A percentile compares a stretch with the other conserved stretches of the same genome.
Conservation (phyloP, 30 jellyfish, hydroid and myxozoan species). For the Phacellophora camtschatica region DNA sequence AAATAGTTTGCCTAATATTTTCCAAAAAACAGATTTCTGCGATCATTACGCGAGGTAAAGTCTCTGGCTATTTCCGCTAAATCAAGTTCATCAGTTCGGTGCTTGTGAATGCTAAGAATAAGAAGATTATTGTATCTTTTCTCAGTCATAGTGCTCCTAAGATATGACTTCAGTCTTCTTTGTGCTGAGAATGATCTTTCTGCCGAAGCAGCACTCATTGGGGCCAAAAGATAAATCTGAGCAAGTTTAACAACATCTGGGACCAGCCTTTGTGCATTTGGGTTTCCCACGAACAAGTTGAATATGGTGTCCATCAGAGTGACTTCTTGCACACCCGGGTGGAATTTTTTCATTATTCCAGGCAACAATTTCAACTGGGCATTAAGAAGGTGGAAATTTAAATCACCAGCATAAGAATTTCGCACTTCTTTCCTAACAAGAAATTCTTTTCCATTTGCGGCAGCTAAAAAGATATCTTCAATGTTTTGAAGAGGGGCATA, state of each 20-base stretch:
- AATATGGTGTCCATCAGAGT: slow-evolving; percentile 23
- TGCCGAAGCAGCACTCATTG: slow-evolving; percentile 33
- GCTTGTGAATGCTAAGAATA: slow-evolving; percentile 20
- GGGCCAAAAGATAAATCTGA: slow-evolving; percentile 35
- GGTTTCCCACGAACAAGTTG: background rate
- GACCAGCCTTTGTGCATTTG: background rate
- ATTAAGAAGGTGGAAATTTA: background rate
- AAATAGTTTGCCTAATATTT: background rate
- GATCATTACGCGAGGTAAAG: background rate
- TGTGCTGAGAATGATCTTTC: slow-evolving; percentile 31
- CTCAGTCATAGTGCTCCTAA: slow-evolving; percentile 25
- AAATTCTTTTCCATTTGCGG: slow-evolving; percentile 21
- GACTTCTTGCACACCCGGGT: slow-evolving; percentile 26
- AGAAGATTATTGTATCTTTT: slow-evolving; percentile 22
- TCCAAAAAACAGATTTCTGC: background rate
- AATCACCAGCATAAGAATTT: background rate
- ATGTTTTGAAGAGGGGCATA: slow-evolving; percentile 26
- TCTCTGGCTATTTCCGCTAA: slow-evolving; percentile 2
- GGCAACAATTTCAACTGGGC: slow-evolving; percentile 32
- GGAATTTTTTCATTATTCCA: background rate
- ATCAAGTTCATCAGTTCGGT: slow-evolving; percentile 10
- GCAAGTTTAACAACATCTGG: slow-evolving; percentile 19
- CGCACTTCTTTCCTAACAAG: background rate
- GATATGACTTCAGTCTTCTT: background rate
- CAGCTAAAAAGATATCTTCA: slow-evolving; percentile 21